Base-by-base conservation (phyloP, 2,113 vertebrate genomes). In the Bubalus kerabau region DNA sequence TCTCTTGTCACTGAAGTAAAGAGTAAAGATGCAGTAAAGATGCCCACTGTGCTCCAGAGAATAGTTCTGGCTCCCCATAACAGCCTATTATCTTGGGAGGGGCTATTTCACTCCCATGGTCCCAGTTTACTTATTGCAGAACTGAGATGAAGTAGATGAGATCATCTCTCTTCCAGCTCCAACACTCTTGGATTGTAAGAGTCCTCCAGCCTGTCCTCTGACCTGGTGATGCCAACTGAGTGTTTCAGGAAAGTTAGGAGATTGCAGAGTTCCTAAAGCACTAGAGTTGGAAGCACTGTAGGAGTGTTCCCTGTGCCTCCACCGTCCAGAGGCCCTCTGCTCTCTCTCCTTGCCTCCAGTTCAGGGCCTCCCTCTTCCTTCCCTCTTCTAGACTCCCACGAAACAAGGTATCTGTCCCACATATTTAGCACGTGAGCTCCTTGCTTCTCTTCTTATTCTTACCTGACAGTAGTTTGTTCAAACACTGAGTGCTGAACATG, bases 121-220 rank as follows among this genome's bases (percentile, higher is more conserved):
- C 78, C 86, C 83, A 48, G 56, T 57, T 90, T 95, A 91, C 86
- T 88, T 90, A 46, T 57, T 88, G 28, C 21, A 78, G 71, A 91
- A 57, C 14, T 76, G 71, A 67, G 43, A 74, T 81, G 23, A 80
- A 11, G 57, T 67, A 64, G 62, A 89, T 85, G 64, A 90, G 89
- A 67, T 59, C n/a, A 23, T 87, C 26, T 92, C 26, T 60, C 46
- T 94, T 84, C 23, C 43, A 83, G 62, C 17, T 74, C 60, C 48
- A 56, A 50, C 3, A 5, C 7, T 21, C 40, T 71, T 48, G 30
- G 50, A 30, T 40, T 57, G 24, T 60, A 67, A 36, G 36, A 83
- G 30, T 40, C 48, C n/a, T 9, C 8, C 50, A 36, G 17, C 62
- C 46, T 94, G 52, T 59, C 14, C 78, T 76, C 23, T 17, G n/a